Evolutionary conservation across 2,113 vertebrate genomes (phyloP).

Genomic region (Athene cunicularia): DNA sequence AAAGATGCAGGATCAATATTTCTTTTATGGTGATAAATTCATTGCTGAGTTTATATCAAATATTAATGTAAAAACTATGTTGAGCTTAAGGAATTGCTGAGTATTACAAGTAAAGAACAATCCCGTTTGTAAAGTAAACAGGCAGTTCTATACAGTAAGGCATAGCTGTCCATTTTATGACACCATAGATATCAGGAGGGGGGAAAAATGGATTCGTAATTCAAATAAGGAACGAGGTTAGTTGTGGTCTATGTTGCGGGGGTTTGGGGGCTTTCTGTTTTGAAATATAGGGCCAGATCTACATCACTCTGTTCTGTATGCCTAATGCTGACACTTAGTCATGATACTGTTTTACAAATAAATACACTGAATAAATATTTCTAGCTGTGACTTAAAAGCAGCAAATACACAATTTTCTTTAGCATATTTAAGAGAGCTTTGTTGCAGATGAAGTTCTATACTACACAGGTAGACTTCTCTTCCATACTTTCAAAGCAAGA

Average conservation of each 20-base stretch:
- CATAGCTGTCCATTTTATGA: neutral
- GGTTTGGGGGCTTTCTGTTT: too few species aligned
- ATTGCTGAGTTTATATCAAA: neutral
- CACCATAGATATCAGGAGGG: neutral
- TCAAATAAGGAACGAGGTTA: neutral
- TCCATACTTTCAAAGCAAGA: neutral
- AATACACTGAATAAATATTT: neutral
- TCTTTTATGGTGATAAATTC: neutral
- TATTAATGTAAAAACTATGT: neutral
- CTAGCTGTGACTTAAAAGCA: neutral
- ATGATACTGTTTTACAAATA: neutral
- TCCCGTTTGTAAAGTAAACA: neutral
- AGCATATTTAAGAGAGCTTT: neutral
- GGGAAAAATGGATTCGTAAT: neutral
- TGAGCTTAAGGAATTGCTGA: neutral
- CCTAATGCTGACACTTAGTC: neutral
- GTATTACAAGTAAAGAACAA: neutral
- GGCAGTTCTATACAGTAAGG: neutral
- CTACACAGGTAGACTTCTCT: neutral
- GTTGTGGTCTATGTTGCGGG: too few species aligned
- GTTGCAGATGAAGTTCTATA: neutral
- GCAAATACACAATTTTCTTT: neutral
- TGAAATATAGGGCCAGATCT: neutral
- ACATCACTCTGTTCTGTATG: neutral
- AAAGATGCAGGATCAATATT: neutral